Percentiles rank a stretch among this genome's conserved stretches.
phyloP scores from a whole-genome alignment of 2,113 vertebrate genomes.

The Stegostoma tigrinum region DNA sequence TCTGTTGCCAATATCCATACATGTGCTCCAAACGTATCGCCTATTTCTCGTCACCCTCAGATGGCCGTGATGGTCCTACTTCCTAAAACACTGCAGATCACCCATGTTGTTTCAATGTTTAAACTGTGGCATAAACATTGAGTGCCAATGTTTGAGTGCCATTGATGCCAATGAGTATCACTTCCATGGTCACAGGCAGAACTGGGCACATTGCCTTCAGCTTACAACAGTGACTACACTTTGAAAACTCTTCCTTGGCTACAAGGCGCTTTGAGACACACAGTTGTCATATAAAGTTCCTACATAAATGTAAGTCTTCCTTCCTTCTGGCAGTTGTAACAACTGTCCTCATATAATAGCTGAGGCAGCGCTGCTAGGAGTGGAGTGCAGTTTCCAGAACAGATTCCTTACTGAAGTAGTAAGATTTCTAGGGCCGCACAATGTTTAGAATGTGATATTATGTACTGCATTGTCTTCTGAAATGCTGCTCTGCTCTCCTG shows the following conservation, averaged over 20 bases:
- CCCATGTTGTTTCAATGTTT: background rate
- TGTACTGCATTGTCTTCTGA: background rate
- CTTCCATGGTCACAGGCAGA: background rate
- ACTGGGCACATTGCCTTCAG: background rate
- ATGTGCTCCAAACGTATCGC: background rate
- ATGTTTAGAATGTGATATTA: background rate
- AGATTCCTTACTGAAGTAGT: background rate
- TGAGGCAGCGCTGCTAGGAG: background rate
- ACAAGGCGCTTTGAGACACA: no score
- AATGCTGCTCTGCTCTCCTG: background rate
- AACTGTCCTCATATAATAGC: background rate
- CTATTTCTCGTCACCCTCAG: background rate
- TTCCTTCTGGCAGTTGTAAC: background rate
- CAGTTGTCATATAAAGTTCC: no score
- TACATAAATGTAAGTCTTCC: no score
- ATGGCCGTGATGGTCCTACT: background rate
- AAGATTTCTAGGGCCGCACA: background rate
- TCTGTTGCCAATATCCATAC: background rate
- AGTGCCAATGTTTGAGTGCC: no score
- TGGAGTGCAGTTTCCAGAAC: background rate
- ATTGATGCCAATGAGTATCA: no score
- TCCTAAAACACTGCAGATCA: background rate
- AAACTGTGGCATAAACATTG: background rate
- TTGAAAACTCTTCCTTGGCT: no score
- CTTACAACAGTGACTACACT: no score